Base-by-base conservation (phyloP, 2,113 vertebrate species). In the Anthoscopus minutus region DNA sequence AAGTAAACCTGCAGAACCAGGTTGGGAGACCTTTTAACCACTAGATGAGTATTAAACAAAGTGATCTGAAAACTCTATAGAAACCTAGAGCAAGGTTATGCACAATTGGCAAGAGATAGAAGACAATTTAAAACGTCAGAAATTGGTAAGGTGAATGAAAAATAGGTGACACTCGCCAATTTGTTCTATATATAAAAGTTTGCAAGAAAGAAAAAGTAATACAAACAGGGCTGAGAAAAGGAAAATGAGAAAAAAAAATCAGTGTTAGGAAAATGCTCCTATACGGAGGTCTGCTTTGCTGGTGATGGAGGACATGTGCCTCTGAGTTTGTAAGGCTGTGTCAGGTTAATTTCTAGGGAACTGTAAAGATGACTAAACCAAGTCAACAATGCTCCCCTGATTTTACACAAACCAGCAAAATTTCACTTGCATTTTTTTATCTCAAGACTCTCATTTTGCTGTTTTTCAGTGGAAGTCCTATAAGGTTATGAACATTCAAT, bases 91-190 rank as follows among this genome's bases (percentile, higher is more conserved):
- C 33, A 78, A 67, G 15, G 15, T 58, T 47, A 14, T 11, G 6
- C 21, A 28, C 4, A 42, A 54, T 0, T 57, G 17, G 10, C 2
- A 4, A 71, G 14, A 66, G 25, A 47, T 0, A 72, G 50, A n/a
- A 78, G 22, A 6, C 40, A 10, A 35, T 57, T 50, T 62, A 42
- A 88, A 77, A 50, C 16, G 4, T 10, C 53, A 35, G 81, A 67
- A 48, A 44, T 48, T 1, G 2, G 1, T 45, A 80, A 54, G 5
- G 40, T 40, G 10, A 23, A 7, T 38, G 15, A 65, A 66, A 84
- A 89, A 30, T 30, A 81, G 9, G 10, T 56, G 24, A 18, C 16
- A 30, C 22, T 83, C 70, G 35, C 12, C 37, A 79, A 17, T 5
- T 33, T 48, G 2, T 47, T 89, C 30, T 30, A 30, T 30, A 13